Base-by-base conservation (phyloP, 2,797 vertebrate genomes). In the Pangasius macronema region DNA sequence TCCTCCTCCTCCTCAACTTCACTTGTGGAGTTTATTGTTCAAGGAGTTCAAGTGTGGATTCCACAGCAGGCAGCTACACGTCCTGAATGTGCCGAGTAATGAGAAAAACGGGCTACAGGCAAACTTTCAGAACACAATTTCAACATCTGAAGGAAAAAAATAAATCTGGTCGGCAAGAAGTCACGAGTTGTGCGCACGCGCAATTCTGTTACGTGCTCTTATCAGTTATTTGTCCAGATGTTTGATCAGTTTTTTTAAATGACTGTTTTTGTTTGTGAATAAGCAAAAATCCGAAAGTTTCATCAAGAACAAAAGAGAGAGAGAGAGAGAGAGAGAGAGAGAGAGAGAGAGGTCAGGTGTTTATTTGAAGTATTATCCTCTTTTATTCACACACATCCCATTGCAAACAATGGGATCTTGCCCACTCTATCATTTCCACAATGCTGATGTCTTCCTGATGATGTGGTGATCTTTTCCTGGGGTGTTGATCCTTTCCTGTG, bases 11-110 rank as follows among this genome's bases (percentile, higher is more conserved):
- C 3, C 4, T 42, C 3, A 3, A 0, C 36, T 65, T 33, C 57
- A 33, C 73, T 33, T 16, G n/a, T 63, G 57, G 42, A 33, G 0
- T 85, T 61, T 46, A 11, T 33, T 33, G 42, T 42, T 42, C 55
- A 9, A 18, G 27, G 10, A 65, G 20, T 86, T 67, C 51, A 87
- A n/a, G 79, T 57, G 75, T 61, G 70, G 91, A 92, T 90, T 93
- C 89, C 91, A 88, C 86, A 92, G 91, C 95, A 93, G 92, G 94
- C 94, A 93, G 94, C 88, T 92, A 95, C 95, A 96, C 93, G 95
- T 92, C 92, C 33, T 91, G 92, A 90, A 91, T 92, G 88, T 68
- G 87, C 82, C 18, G 42, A 22, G 3, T 30, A 30, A 65, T 30
- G 16, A 49, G 42, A 9, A 49, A 39, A 49, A 63, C 36, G 13